Conservation (phyloP, 2,113 vertebrate species). For the Gobio gobio region DNA sequence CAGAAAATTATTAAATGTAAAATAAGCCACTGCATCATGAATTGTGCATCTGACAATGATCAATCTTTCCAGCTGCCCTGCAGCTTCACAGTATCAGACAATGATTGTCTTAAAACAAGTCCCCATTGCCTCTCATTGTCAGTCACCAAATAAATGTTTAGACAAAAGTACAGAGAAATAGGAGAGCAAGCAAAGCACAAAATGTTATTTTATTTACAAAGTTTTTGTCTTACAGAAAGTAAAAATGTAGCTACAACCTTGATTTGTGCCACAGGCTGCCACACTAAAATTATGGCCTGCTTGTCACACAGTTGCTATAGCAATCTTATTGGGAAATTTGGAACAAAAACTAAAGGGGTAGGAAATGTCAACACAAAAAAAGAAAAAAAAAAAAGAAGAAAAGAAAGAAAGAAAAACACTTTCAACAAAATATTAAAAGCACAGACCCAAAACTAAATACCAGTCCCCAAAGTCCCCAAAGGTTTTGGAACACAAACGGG, state of each 20-base stretch:
- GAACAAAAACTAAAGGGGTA: slow-evolving; percentile 62
- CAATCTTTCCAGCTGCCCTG: neutral
- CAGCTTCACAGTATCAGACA: neutral
- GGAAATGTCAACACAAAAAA: slow-evolving; percentile 56
- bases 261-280: slow-evolving; percentile 82
- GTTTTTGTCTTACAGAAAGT: slow-evolving; percentile 89
- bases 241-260: slow-evolving; percentile 93
- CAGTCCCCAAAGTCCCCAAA: slow-evolving; percentile 82
- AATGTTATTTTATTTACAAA: slow-evolving; percentile 99
- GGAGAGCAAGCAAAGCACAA: slow-evolving; percentile 76
- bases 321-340: slow-evolving; percentile 76
- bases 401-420: slow-evolving; percentile 72
- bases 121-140: neutral
- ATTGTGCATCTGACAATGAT: neutral
- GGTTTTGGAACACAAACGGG: slow-evolving; percentile 73
- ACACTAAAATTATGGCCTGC: slow-evolving; percentile 80
- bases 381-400: slow-evolving; percentile 66
- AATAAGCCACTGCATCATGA: neutral
- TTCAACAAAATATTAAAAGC: slow-evolving; percentile 88
- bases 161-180: slow-evolving; percentile 46
- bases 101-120: neutral
- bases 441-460: slow-evolving; percentile 84
- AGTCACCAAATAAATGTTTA: neutral
- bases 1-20: neutral
- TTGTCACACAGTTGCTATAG: slow-evolving; percentile 85